Conservation (phyloP, 2,888 invertebrate species). For the Steromphala cineraria region DNA sequence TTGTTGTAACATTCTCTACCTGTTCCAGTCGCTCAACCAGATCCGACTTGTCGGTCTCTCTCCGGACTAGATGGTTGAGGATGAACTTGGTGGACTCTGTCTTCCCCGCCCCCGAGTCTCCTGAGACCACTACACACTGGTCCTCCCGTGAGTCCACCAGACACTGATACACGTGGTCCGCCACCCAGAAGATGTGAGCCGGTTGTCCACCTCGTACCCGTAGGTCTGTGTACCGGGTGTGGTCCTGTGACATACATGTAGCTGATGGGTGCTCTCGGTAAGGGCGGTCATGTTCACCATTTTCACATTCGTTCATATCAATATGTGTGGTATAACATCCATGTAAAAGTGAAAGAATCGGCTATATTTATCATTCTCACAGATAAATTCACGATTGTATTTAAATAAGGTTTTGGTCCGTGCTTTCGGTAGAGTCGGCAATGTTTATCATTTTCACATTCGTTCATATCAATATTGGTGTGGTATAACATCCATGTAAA, state of each 20-base stretch:
- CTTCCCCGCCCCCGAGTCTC: slow-evolving; percentile 67
- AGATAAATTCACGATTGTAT: too few species aligned
- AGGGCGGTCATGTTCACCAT: background rate
- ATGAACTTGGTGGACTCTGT: slow-evolving; percentile 64
- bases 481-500: background rate
- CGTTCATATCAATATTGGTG: background rate
- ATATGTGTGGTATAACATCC: background rate
- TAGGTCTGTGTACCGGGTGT: slow-evolving; percentile 42
- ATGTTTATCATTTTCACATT: background rate
- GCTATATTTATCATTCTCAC: too few species aligned
- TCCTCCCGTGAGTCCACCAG: slow-evolving; percentile 36
- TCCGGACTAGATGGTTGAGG: slow-evolving; percentile 59
- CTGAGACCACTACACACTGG: slow-evolving; percentile 62
- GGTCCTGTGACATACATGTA: slow-evolving; percentile 35
- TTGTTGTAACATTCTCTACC: slow-evolving; percentile 30
- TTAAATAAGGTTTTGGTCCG: too few species aligned
- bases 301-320: background rate
- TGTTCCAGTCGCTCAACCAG: slow-evolving; percentile 55
- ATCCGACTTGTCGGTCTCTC: slow-evolving; percentile 35
- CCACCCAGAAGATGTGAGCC: slow-evolving; percentile 63
- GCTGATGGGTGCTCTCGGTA: background rate
- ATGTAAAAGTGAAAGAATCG: background rate
- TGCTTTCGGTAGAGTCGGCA: background rate
- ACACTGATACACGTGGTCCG: slow-evolving; percentile 49
- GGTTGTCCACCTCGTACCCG: slow-evolving; percentile 32